phyloP scores from a whole-genome alignment of 2,113 vertebrate genomes.

The Perca schrenkii region DNA sequence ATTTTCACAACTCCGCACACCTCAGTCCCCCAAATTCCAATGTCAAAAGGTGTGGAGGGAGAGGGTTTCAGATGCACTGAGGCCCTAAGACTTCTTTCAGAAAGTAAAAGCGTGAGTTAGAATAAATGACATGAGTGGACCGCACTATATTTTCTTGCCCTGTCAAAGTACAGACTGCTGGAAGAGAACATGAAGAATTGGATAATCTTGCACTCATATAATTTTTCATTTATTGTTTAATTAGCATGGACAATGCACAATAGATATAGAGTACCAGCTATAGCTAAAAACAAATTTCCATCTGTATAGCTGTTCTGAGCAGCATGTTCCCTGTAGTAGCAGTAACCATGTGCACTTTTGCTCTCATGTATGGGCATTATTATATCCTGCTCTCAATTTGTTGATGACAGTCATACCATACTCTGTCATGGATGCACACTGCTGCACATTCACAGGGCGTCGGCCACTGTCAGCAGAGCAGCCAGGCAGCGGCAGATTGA shows the following conservation, averaged over 20 bases:
- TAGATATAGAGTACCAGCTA: no score
- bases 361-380: slow-evolving; percentile 12
- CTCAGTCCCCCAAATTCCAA: not conserved
- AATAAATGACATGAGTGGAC: not conserved
- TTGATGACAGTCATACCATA: not conserved
- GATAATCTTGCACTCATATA: not conserved
- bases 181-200: not conserved
- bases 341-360: not conserved
- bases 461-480: slow-evolving; percentile 25
- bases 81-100: not conserved
- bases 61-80: not conserved
- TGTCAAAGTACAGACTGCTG: not conserved
- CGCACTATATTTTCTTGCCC: no score
- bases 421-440: slow-evolving; percentile 12
- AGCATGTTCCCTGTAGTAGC: not conserved
- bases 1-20: no score
- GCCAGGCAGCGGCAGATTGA: slow-evolving; percentile 41
- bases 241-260: no score
- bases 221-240: no score
- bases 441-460: slow-evolving; percentile 20
- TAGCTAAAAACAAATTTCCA: no score
- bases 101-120: not conserved
- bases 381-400: slow-evolving; percentile 23
- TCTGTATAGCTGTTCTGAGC: no score
- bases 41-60: not conserved